Evolutionary conservation across 2,113 vertebrate genomes (phyloP).

Genomic region (Motacilla alba): DNA sequence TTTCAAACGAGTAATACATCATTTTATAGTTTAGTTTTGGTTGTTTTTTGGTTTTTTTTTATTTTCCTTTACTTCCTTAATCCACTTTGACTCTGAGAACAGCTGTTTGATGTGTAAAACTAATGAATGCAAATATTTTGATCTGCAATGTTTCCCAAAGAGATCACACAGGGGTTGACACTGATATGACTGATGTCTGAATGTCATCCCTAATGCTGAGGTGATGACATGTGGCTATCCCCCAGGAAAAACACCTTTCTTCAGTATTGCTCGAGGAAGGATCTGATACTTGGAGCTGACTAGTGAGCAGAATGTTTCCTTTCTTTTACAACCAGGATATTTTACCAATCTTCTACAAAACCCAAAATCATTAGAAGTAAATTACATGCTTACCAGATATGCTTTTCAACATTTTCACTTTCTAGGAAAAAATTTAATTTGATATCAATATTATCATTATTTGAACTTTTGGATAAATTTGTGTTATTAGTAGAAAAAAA

Average conservation of each 20-base stretch:
- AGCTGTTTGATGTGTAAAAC: not conserved
- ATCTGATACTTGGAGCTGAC: not conserved
- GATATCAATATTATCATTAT: not conserved
- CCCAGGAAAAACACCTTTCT: not conserved
- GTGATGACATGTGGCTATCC: not conserved
- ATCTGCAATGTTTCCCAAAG: not conserved
- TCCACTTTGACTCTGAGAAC: not conserved
- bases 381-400: not conserved
- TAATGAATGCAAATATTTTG: slow-evolving; percentile 28
- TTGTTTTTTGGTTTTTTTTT: not conserved
- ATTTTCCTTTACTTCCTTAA: not conserved
- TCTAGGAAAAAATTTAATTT: not conserved
- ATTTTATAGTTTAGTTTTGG: not conserved
- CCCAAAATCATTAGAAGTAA: not conserved
- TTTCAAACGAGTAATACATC: not conserved
- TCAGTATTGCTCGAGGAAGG: not conserved
- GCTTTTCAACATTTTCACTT: not conserved
- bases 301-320: not conserved
- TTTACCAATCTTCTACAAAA: not conserved
- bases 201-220: not conserved
- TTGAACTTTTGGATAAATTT: not conserved
- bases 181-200: slow-evolving; percentile 4
- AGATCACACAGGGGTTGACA: not conserved
- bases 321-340: not conserved
- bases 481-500: not conserved